Evolutionary conservation across 2,113 vertebrate genomes (phyloP).

Genomic region (Halcyon malimbica): DNA sequence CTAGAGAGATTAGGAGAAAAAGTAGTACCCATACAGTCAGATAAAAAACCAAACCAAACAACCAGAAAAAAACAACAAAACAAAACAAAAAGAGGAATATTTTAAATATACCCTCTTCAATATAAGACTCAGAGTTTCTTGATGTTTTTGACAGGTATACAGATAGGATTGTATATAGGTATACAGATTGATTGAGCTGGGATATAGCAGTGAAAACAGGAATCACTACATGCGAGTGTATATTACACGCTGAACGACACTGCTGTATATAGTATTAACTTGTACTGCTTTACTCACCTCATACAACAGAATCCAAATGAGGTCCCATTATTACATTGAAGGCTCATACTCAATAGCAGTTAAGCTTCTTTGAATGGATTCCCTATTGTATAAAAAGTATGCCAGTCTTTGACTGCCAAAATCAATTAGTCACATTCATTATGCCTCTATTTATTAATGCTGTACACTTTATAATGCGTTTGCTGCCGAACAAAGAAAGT

Average conservation of each 20-base stretch:
- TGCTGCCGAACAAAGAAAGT: slow-evolving; percentile 80
- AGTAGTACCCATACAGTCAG: slow-evolving; percentile 4
- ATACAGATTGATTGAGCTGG: background rate
- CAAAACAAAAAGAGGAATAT: background rate
- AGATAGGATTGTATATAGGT: background rate
- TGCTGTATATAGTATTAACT: slow-evolving; percentile 58
- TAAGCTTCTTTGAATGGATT: slow-evolving; percentile 83
- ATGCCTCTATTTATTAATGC: slow-evolving; percentile 86
- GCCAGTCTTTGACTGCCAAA: slow-evolving; percentile 84
- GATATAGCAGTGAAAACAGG: background rate
- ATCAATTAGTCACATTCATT: slow-evolving; percentile 88
- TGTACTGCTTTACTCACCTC: slow-evolving; percentile 74
- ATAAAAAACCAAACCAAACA: background rate
- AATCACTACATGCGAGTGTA: background rate
- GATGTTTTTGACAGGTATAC: background rate
- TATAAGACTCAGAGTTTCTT: background rate
- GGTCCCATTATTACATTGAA: slow-evolving; percentile 77
- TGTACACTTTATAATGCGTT: slow-evolving; percentile 76
- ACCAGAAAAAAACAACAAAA: too few species aligned
- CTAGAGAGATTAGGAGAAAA: slow-evolving; percentile 39
- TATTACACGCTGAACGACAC: slow-evolving; percentile 25
- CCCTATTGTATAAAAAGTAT: slow-evolving; percentile 82
- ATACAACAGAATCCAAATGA: slow-evolving; percentile 76
- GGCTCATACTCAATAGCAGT: slow-evolving; percentile 79
- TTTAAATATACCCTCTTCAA: background rate